These are phyloP conservation scores for Tragelaphus imberbis DNA, from an alignment of 2,113 vertebrate genomes.

Conservation along the genomic window DNA sequence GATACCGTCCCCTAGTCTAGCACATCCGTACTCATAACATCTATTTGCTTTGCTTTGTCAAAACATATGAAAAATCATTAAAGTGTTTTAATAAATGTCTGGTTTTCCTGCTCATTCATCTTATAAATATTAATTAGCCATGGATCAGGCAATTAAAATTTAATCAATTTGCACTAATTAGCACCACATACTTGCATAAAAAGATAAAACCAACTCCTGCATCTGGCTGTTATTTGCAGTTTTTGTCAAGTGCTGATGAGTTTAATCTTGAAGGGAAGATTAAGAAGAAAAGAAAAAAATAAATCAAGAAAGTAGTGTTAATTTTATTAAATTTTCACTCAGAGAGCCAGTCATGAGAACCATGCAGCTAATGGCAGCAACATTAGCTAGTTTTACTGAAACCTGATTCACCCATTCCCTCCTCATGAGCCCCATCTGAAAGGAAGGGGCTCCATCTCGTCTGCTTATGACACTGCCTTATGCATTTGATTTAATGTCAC, in stretches of 20 bases:
- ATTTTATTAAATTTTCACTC: slow-evolving; percentile 87
- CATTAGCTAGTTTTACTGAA: slow-evolving; percentile 66
- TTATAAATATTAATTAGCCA: slow-evolving; percentile 91
- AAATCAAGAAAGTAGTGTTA: slow-evolving; percentile 84
- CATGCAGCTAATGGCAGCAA: slow-evolving; percentile 72
- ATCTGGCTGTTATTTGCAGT: slow-evolving; percentile 89
- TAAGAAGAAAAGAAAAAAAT: slow-evolving; percentile 85
- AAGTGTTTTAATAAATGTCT: slow-evolving; percentile 90
- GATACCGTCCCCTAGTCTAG: slow-evolving; percentile 78
- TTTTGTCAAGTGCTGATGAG: slow-evolving; percentile 90
- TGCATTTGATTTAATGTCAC: background rate
- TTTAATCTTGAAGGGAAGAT: slow-evolving; percentile 88
- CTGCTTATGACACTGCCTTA: background rate
- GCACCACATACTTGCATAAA: slow-evolving; percentile 89
- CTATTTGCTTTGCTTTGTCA: slow-evolving; percentile 88
- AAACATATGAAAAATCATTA: slow-evolving; percentile 89
- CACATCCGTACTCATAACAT: slow-evolving; percentile 82
- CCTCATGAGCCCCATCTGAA: background rate
- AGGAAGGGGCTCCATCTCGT: background rate
- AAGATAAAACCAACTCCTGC: slow-evolving; percentile 87
- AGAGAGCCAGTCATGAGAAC: slow-evolving; percentile 74
- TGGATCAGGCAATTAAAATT: slow-evolving; percentile 90
- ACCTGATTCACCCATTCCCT: slow-evolving; percentile 40
- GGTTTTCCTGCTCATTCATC: slow-evolving; percentile 87
- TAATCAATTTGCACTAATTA: slow-evolving; percentile 91